These are phyloP conservation scores for Drosophila ironensis DNA, from an alignment of 1,140 invertebrate species.

Conservation along the genomic window DNA sequence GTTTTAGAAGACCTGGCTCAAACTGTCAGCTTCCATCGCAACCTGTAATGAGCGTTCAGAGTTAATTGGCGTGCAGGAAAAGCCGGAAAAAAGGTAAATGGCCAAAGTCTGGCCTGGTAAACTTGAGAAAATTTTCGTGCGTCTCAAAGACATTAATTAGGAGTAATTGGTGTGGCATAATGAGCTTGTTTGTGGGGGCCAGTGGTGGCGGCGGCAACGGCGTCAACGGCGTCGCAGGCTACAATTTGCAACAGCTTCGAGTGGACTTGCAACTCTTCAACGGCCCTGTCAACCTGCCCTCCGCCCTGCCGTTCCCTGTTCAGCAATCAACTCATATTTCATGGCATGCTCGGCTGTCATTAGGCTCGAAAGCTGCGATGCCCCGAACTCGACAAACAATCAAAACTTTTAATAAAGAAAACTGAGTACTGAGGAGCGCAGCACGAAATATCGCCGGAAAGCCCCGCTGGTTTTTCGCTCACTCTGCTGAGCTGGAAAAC, in stretches of 20 bases:
- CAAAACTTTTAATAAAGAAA: conserved; percentile 60
- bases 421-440: conserved; percentile 11
- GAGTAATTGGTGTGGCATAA: conserved; percentile 66
- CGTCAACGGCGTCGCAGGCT: background rate
- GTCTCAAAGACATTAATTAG: conserved; percentile 68
- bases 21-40: conserved; percentile 40
- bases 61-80: conserved; percentile 75
- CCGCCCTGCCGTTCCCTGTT: background rate
- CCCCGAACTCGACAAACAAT: conserved; percentile 73
- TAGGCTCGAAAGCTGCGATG: conserved; percentile 48
- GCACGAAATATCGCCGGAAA: conserved; percentile 52
- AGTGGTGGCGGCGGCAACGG: conserved; percentile 1
- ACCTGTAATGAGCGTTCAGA: conserved; percentile 74
- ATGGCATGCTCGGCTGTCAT: conserved; percentile 71
- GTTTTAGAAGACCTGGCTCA: conserved; percentile 20
- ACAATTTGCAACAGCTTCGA: conserved; percentile 1
- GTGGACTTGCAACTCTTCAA: conserved; percentile 58
- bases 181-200: conserved; percentile 66
- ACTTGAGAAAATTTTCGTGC: conserved; percentile 73
- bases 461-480: no score
- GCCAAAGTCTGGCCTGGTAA: conserved; percentile 17
- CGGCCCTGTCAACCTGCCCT: background rate
- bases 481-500: no score
- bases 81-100: conserved; percentile 26
- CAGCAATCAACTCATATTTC: conserved; percentile 75